Conservation (phyloP, 2,888 invertebrate species). For the Brassicogethes aeneus region DNA sequence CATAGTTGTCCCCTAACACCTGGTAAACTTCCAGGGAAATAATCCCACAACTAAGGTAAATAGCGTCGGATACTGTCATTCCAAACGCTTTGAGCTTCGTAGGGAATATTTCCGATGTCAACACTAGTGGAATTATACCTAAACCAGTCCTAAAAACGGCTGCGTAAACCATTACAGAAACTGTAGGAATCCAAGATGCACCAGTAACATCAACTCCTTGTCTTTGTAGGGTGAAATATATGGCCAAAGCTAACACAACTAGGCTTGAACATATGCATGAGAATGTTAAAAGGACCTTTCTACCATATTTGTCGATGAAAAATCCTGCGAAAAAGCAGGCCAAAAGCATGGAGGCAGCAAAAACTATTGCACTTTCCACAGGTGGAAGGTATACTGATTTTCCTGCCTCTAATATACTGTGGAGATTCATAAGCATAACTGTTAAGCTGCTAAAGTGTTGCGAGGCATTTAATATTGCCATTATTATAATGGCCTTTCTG, state of each 20-base stretch:
- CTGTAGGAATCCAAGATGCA: conserved; percentile 30
- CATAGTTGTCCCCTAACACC: too few relatives aligned
- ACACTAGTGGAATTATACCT: too few relatives aligned
- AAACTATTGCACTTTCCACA: conserved; percentile 32
- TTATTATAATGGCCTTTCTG: conserved; percentile 36
- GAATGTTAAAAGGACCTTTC: conserved; percentile 30
- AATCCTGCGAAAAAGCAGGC: conserved; percentile 31
- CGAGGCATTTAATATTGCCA: conserved; percentile 35
- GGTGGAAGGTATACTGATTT: conserved; percentile 31
- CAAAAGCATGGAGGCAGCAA: conserved; percentile 33
- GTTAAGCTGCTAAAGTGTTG: conserved; percentile 39
- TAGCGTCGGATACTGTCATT: too few relatives aligned
- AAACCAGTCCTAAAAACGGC: conserved; percentile 32
- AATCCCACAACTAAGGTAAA: too few relatives aligned
- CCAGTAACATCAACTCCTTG: conserved; percentile 21
- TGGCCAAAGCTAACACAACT: conserved; percentile 30
- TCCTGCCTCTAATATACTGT: conserved; percentile 33
- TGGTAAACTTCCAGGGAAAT: too few relatives aligned
- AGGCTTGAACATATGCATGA: conserved; percentile 33
- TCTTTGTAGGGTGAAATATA: conserved; percentile 34
- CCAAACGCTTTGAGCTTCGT: too few relatives aligned
- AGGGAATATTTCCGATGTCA: too few relatives aligned
- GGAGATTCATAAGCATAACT: conserved; percentile 38
- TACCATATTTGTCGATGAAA: conserved; percentile 34
- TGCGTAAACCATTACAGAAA: conserved; percentile 32